Conservation (phyloP, 2,113 vertebrate species). For the Electrona antarctica region DNA sequence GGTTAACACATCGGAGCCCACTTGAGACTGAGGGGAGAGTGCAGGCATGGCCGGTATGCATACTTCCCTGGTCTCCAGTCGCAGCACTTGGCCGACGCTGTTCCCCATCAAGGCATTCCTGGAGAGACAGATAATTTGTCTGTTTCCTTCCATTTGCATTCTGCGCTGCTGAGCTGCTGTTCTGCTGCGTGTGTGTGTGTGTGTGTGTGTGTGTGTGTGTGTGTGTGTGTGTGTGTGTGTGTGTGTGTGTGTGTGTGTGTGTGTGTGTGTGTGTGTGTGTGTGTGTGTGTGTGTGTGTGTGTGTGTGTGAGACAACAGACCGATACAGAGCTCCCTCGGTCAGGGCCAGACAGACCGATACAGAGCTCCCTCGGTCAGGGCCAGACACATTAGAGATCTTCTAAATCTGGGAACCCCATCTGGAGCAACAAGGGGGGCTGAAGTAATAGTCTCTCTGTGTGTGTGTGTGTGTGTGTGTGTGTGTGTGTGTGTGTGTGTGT, state of each 20-base stretch:
- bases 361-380: conserved; percentile 26
- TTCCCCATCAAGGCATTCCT: conserved; percentile 67
- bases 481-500: neutral
- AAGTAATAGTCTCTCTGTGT: conserved; percentile 3
- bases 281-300: neutral
- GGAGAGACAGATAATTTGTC: conserved; percentile 61
- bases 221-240: neutral
- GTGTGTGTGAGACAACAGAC: conserved; percentile 27
- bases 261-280: neutral
- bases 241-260: neutral
- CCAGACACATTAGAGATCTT: conserved; percentile 54
- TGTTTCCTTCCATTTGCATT: conserved; percentile 72
- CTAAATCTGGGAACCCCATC: conserved; percentile 57
- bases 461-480: neutral
- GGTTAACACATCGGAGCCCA: conserved; percentile 20
- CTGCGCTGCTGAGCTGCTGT: conserved; percentile 2
- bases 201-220: neutral
- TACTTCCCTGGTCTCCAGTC: conserved; percentile 55
- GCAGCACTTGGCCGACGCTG: conserved; percentile 50
- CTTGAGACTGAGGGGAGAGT: conserved; percentile 27
- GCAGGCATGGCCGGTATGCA: conserved; percentile 46
- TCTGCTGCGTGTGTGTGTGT: neutral
- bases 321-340: conserved; percentile 23
- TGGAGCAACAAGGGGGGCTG: conserved; percentile 12
- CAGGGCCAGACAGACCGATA: conserved; percentile 31